Conservation (phyloP, 2,113 vertebrate genomes). For the Rhineura floridana region DNA sequence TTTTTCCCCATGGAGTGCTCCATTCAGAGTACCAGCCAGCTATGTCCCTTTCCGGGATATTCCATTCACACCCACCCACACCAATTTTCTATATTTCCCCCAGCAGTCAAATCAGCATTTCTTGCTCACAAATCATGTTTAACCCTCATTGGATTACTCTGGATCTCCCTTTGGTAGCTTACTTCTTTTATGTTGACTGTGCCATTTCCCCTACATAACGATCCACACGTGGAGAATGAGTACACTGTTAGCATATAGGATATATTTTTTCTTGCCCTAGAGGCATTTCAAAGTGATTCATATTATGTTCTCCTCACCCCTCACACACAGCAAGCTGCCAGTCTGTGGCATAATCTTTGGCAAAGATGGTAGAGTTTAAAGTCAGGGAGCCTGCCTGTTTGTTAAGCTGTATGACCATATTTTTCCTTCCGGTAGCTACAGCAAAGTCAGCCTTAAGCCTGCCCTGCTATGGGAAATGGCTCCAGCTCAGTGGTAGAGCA, state of each 20-base stretch:
- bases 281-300: not conserved
- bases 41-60: not conserved
- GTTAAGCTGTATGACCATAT: not conserved
- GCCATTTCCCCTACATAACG: not conserved
- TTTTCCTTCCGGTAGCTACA: not conserved
- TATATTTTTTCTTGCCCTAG: rapidly evolving
- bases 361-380: rapidly evolving
- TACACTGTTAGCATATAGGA: not conserved
- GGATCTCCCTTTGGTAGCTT: too few species aligned
- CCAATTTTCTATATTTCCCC: not conserved
- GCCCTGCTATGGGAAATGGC: too few species aligned
- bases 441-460: not conserved
- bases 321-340: rapidly evolving
- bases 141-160: not conserved
- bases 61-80: not conserved
- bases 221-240: not conserved
- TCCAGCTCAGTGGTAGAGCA: too few species aligned
- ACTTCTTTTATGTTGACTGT: not conserved
- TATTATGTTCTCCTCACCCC: rapidly evolving
- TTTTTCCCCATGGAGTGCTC: too few species aligned
- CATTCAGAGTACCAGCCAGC: too few species aligned
- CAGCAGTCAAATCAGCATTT: not conserved
- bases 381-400: not conserved
- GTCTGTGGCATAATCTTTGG: not conserved
- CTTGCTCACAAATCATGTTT: not conserved